Evolutionary conservation across 2,797 vertebrate species (phyloP), one percentile per base, ranked within the genome.

Genomic region (Myotis findleyi): DNA sequence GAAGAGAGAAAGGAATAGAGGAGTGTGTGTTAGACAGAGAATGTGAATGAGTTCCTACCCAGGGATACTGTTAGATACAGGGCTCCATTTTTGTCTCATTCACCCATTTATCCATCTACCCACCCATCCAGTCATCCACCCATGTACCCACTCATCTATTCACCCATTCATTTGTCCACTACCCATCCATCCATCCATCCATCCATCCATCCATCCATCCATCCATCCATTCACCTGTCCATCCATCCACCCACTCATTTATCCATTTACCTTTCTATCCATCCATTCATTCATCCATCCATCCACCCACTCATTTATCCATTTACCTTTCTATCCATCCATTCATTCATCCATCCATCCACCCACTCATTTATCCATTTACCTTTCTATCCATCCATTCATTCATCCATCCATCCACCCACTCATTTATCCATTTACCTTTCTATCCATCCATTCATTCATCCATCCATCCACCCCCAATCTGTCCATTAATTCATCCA

Each of bases 351-450:
- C 69, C 7, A 13, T 17, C 20, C 16, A 16, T 30, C 13, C 17
- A 51, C 20, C 30, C 12, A 6, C 3, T 23, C 23, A 11, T 33
- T 21, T 9, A 38, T 47, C 72, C 11, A 11, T n/a, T 30, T 5
- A 51, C 59, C 71, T 8, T 4, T 7, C 10, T 59, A 59, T 30
- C 30, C 4, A 13, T 4, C 6, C 16, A 53, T 36, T 18, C 53
- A 30, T 14, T 17, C 14, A 30, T 12, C 21, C 38, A 69, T 12
- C n/a, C 0, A 10, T 14, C 0, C 2, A 5, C 38, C 3, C 7
- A 41, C 12, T 3, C 41, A 44, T 44, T 6, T 16, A 57, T 10
- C 23, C 30, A 59, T 7, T 20, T 17, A 33, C 17, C 16, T 2
- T 21, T 18, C 13, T 55, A 20, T 44, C 23, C 25, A 30, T 7